Evolutionary conservation across 2,113 vertebrate species (phyloP).

Genomic region (Dermatemys mawii): DNA sequence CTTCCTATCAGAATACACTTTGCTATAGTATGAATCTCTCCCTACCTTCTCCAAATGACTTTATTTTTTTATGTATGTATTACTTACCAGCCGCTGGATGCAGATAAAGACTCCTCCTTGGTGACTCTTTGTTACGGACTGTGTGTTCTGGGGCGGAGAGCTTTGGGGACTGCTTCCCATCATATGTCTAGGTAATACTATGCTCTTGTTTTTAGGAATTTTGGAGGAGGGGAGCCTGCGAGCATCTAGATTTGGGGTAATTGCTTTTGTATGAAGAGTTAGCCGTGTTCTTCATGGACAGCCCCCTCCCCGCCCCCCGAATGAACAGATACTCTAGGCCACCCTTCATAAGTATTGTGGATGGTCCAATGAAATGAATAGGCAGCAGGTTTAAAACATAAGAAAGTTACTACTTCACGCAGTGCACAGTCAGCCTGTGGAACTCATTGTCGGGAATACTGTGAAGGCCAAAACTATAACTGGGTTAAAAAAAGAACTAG

Average conservation of each 20-base stretch:
- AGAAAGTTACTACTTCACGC: neutral
- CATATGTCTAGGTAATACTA: slow-evolving; percentile 95
- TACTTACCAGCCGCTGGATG: slow-evolving; percentile 86
- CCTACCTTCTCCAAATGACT: neutral
- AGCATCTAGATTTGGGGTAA: neutral
- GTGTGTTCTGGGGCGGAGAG: slow-evolving; percentile 95
- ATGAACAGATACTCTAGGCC: neutral
- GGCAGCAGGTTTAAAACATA: neutral
- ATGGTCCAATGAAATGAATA: neutral
- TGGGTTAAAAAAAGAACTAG: neutral
- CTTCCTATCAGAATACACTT: neutral
- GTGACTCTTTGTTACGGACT: slow-evolving; percentile 95
- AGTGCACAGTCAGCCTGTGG: neutral
- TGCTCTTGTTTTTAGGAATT: neutral
- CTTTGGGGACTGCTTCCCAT: slow-evolving; percentile 95
- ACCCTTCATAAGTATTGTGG: neutral
- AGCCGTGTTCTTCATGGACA: neutral
- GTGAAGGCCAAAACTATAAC: neutral
- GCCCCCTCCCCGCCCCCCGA: too few relatives aligned
- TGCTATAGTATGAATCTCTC: neutral
- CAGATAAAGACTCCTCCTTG: slow-evolving; percentile 92
- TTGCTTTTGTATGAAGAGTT: neutral
- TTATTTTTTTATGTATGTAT: neutral
- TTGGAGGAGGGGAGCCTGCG: neutral
- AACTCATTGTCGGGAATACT: neutral